Conservation (phyloP, 1,140 invertebrate species). For the Pseudobourletiella spinata region DNA sequence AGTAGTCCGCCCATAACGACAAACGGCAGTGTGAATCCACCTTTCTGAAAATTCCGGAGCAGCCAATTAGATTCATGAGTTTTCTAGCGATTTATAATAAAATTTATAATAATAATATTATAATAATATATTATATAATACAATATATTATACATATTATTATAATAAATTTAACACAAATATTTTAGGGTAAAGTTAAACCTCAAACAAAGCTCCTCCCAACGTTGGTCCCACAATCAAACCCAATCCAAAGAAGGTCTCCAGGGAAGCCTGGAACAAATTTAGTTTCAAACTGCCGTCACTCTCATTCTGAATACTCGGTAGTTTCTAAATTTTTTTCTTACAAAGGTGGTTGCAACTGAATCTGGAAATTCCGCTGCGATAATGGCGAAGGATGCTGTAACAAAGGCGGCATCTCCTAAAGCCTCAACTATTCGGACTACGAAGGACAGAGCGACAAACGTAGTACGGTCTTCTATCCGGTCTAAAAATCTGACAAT, state of each 20-base stretch:
- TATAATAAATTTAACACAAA: too few species aligned
- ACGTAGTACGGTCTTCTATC: constrained; percentile 65
- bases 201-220: constrained; percentile 3
- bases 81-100: too few species aligned
- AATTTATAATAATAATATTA: too few species aligned
- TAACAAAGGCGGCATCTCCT: constrained; percentile 84
- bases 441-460: constrained; percentile 75
- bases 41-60: constrained; percentile 50
- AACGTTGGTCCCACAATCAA: constrained; percentile 18
- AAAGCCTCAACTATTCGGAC: constrained; percentile 84
- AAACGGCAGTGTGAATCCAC: constrained; percentile 81
- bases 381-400: constrained; percentile 85
- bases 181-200: too few species aligned
- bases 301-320: not conserved
- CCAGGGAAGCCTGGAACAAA: constrained; percentile 23
- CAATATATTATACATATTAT: too few species aligned
- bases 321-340: constrained; percentile 35
- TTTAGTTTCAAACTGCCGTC: not conserved
- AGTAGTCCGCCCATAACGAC: constrained; percentile 47
- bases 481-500: constrained; percentile 60
- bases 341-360: constrained; percentile 83
- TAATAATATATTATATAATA: too few species aligned
- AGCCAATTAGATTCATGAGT: too few species aligned
- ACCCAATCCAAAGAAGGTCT: constrained; percentile 32
- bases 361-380: constrained; percentile 85